Evolutionary conservation across 2,888 invertebrate genomes (phyloP).

Genomic region (Drosophila nr. medialis): DNA sequence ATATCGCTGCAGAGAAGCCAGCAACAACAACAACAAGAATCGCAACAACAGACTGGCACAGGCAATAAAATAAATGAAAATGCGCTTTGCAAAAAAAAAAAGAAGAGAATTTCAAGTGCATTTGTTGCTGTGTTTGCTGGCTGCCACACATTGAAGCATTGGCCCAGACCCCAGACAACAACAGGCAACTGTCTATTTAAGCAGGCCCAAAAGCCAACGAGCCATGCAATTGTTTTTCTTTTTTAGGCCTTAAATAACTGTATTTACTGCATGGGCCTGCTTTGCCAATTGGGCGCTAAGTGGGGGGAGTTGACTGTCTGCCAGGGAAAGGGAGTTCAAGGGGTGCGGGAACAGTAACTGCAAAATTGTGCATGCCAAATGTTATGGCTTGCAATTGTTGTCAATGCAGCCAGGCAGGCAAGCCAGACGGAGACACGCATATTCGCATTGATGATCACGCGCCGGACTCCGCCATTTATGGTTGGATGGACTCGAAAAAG

Average conservation of each 20-base stretch:
- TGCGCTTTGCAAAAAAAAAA: conserved; percentile 47
- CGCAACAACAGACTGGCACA: conserved; percentile 19
- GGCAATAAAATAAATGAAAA: conserved; percentile 72
- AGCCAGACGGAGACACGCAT: conserved; percentile 40
- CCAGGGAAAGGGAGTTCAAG: neutral
- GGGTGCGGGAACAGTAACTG: conserved; percentile 5
- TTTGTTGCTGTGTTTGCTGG: conserved; percentile 32
- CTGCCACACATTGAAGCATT: conserved; percentile 44
- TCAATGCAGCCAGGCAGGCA: conserved; percentile 44
- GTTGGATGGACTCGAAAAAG: conserved; percentile 41
- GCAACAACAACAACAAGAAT: conserved; percentile 24
- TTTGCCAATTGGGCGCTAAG: conserved; percentile 46
- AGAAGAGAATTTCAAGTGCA: conserved; percentile 64
- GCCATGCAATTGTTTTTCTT: conserved; percentile 65
- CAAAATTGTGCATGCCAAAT: conserved; percentile 63
- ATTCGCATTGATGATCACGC: conserved; percentile 63
- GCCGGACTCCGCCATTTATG: conserved; percentile 54
- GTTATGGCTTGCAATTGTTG: conserved; percentile 66
- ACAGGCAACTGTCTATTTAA: conserved; percentile 66
- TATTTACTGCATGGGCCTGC: conserved; percentile 38
- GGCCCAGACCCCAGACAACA: conserved; percentile 40
- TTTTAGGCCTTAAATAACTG: conserved; percentile 69
- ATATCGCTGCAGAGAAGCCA: conserved; percentile 59
- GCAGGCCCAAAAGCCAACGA: conserved; percentile 62
- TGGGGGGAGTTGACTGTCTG: conserved; percentile 44